Base-by-base conservation (phyloP, 2,797 vertebrate genomes). In the Enteromius anoplus region DNA sequence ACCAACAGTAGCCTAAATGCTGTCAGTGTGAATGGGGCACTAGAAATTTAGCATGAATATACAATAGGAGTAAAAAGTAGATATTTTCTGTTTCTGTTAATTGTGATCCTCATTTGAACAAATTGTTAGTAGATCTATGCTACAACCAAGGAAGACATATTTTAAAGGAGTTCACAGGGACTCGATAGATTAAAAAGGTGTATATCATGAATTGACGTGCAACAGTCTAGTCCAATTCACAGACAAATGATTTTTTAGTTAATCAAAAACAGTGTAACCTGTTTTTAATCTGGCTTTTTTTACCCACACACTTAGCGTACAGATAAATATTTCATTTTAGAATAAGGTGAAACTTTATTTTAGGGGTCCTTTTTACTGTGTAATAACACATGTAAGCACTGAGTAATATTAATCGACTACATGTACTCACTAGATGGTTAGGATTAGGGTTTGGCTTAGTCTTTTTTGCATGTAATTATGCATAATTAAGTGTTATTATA, bases 1-100 rank as follows among this genome's bases (percentile, higher is more conserved):
- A 5, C 12, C 0, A 70, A 70, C 5, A 7, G 21, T n/a, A 14
- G 55, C 55, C 21, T 55, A 75, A 55, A 55, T 55, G 73, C 34
- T 42, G 53, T 76, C 53, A 42, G 37, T 42, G 73, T 60, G 53
- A 76, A 76, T 23, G 73, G 55, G 73, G 53, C 14, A 26, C 34
- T 53, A 73, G 29, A 65, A 51, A 65, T 62, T 32, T 37, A 19
- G 26, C 23, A 34, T 51, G 58, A 15, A 37, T 73, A 23, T 65
- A 53, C 65, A 49, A 51, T 40, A 42, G 53, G 34, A 37, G 53
- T 42, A 60, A 60, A 75, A 26, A 42, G 2, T 26, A 60, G 37
- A 5, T 42, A 55, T 58, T 60, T 76, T 19, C 14, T 23, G 19
- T 26, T 26, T 26, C 26, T 26, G 26, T 58, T 26, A 26, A 60